A percentile compares a stretch with the other conserved stretches of the same genome.
Evolutionary conservation across 2,797 vertebrate species (phyloP).

Genomic region (Glyptemys insculpta): DNA sequence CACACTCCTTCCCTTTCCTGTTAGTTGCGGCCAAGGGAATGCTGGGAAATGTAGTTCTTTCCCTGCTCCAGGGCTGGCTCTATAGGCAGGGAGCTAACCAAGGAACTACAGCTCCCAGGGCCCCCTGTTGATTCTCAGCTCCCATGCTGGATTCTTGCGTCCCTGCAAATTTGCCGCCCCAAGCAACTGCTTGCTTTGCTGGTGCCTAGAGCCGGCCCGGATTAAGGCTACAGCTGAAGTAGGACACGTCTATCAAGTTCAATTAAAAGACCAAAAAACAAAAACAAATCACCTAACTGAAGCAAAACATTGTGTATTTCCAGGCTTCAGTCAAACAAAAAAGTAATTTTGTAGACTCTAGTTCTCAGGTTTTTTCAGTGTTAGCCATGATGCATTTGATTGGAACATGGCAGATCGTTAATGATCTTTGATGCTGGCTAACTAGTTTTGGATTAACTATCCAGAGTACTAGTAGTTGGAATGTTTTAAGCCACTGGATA

Average conservation of each 20-base stretch:
- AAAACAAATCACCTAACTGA: neutral
- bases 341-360: neutral
- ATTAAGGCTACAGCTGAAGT: neutral
- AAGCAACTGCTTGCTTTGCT: no score
- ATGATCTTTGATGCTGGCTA: neutral
- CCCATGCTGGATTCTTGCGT: no score
- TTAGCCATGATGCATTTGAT: neutral
- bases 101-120: no score
- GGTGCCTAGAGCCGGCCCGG: no score
- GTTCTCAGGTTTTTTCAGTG: neutral
- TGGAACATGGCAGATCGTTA: neutral
- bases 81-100: no score
- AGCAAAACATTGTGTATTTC: neutral
- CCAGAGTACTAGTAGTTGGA: neutral
- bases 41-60: no score
- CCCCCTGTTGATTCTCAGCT: no score
- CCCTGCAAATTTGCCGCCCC: no score
- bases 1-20: no score
- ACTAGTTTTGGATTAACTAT: neutral
- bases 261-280: neutral
- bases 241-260: fast-evolving
- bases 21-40: fast-evolving
- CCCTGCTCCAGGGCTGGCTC: no score
- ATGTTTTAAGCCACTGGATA: neutral
- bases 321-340: neutral